Evolutionary conservation across 1,140 invertebrate species (phyloP).

Genomic region (Zophobas atratus): DNA sequence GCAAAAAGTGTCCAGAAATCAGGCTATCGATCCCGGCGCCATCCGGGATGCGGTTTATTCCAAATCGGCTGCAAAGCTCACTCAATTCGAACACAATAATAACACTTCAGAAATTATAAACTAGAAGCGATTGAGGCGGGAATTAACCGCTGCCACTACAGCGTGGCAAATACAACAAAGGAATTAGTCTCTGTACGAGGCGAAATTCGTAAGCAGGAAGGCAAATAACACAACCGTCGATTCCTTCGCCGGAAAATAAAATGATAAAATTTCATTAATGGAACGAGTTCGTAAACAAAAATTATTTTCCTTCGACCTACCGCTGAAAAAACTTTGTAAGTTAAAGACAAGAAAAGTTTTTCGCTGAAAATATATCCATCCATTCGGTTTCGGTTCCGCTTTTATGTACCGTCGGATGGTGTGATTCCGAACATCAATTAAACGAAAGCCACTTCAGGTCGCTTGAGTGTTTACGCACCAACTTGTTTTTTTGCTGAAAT

Average conservation of each 20-base stretch:
- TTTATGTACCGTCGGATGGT: conserved; percentile 4
- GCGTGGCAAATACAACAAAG: conserved; percentile 3
- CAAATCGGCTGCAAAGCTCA: conserved; percentile 17
- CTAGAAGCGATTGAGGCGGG: conserved; percentile 16
- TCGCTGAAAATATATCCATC: conserved; percentile 24
- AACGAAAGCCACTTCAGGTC: neutral
- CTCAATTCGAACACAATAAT: conserved; percentile 4
- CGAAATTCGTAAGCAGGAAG: neutral
- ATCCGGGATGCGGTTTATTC: conserved; percentile 25
- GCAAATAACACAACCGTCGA: neutral
- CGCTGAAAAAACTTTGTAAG: conserved; percentile 7
- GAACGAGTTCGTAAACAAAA: conserved; percentile 26
- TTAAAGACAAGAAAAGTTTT: conserved; percentile 32
- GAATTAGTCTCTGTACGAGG: neutral
- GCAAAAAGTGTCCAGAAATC: conserved; percentile 17
- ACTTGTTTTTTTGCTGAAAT: too few species aligned
- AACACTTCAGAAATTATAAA: conserved; percentile 33
- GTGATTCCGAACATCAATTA: conserved; percentile 5
- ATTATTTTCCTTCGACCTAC: conserved; percentile 10
- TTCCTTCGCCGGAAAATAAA: neutral
- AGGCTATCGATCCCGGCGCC: conserved; percentile 16
- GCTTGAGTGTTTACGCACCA: neutral
- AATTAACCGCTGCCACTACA: conserved; percentile 3
- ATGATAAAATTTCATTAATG: conserved; percentile 29
- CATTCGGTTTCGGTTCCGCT: conserved; percentile 1